phyloP scores from a whole-genome alignment of 2,797 vertebrate species.

The Scolopax bukidnonensis region DNA sequence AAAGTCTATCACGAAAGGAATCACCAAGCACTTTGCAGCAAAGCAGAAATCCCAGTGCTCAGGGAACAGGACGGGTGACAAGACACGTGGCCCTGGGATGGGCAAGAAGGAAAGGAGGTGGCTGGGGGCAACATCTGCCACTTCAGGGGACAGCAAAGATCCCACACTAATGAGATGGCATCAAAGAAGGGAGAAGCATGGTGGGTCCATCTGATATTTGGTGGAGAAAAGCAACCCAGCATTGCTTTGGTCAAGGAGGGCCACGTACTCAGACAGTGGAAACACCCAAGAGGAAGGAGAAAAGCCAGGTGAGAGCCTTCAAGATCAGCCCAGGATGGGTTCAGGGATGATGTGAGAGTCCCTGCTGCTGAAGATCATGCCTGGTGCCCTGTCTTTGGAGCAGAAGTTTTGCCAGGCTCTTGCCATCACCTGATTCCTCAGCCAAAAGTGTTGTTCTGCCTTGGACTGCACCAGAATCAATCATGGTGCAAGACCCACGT shows the following conservation, averaged over 20 bases:
- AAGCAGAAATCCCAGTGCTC: not conserved
- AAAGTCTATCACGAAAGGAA: not conserved
- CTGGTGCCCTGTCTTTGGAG: not conserved
- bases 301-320: not conserved
- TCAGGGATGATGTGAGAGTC: not conserved
- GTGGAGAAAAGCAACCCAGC: not conserved
- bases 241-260: not conserved
- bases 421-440: not conserved
- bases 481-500: not conserved
- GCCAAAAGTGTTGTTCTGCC: not conserved
- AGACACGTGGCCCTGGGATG: rapidly evolving
- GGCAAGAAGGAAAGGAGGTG: not conserved
- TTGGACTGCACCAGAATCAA: not conserved
- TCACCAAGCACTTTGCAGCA: not conserved
- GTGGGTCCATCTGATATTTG: not conserved
- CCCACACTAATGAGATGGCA: rapidly evolving
- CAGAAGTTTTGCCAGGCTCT: not conserved
- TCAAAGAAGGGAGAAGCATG: rapidly evolving
- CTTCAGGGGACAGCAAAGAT: not conserved
- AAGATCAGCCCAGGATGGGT: too few species aligned
- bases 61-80: not conserved
- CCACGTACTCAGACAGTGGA: not conserved
- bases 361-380: too few species aligned
- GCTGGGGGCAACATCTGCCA: not conserved
- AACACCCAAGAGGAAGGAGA: not conserved